Evolutionary conservation across 1,140 invertebrate genomes (phyloP).

Genomic region (Helicoverpa zea): DNA sequence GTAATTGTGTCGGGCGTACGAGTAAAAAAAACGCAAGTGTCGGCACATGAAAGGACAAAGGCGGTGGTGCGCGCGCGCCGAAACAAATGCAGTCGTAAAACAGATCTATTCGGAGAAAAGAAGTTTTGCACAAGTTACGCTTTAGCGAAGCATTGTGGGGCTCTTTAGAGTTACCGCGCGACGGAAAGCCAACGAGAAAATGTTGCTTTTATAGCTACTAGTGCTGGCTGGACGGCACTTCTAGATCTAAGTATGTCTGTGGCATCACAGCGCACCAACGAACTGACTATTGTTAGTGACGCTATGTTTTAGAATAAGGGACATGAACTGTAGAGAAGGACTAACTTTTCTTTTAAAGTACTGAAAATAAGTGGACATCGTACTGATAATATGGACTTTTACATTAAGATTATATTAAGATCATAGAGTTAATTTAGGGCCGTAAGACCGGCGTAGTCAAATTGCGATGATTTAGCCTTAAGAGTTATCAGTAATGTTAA

Average conservation of each 20-base stretch:
- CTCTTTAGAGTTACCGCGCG: conserved; percentile 25
- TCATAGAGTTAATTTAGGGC: no score
- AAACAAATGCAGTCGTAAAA: conserved; percentile 74
- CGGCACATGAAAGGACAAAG: conserved; percentile 56
- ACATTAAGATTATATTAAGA: no score
- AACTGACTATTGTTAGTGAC: background rate
- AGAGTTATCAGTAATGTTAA: no score
- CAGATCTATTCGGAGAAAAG: conserved; percentile 76
- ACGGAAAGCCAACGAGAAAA: conserved; percentile 21
- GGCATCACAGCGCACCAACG: background rate
- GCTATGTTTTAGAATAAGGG: background rate
- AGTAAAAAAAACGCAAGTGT: conserved; percentile 44
- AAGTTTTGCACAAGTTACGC: conserved; percentile 78
- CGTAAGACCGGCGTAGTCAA: no score
- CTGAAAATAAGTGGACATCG: no score
- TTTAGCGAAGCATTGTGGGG: conserved; percentile 55
- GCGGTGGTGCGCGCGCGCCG: conserved; percentile 20
- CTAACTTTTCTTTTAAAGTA: no score
- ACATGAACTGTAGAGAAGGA: no score
- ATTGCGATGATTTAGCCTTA: no score
- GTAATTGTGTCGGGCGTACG: conserved; percentile 57
- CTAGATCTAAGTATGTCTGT: conserved; percentile 5
- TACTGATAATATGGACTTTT: no score
- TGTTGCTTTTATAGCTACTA: conserved; percentile 39
- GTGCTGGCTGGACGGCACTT: background rate